Evolutionary conservation across 1,140 invertebrate genomes (phyloP).

Genomic region (Macrostomum lignano): DNA sequence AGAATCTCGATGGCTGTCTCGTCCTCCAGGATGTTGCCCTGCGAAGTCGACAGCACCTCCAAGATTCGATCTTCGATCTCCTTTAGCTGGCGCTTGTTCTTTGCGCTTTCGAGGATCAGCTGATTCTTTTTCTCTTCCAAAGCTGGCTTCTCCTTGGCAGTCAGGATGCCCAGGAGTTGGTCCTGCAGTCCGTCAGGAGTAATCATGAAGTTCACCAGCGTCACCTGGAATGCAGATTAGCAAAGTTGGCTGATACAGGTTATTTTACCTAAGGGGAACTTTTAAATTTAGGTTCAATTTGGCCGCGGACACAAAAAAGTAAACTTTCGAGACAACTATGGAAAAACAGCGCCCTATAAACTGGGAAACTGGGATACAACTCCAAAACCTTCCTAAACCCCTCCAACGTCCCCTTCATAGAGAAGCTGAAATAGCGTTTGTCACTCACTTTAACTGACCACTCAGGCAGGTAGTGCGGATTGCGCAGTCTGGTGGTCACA

Average conservation of each 20-base stretch:
- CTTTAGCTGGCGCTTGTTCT: conserved; percentile 56
- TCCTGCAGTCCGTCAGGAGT: conserved; percentile 25
- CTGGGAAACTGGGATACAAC: too few species aligned
- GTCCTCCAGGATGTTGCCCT: conserved; percentile 71
- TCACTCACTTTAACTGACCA: conserved; percentile 22
- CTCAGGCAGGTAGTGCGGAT: conserved; percentile 27
- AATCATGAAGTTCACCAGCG: conserved; percentile 26
- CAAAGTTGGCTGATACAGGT: not conserved
- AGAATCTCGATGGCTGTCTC: conserved; percentile 71
- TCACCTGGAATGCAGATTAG: conserved; percentile 12
- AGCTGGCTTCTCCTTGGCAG: conserved; percentile 25
- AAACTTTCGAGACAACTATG: too few species aligned
- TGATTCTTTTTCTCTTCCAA: conserved; percentile 69
- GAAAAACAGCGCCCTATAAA: too few species aligned
- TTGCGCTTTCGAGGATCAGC: conserved; percentile 56
- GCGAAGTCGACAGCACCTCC: conserved; percentile 41
- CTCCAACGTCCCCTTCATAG: too few species aligned
- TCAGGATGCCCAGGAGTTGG: conserved; percentile 25
- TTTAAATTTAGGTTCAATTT: too few species aligned
- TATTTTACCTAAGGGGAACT: too few species aligned
- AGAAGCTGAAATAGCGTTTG: too few species aligned
- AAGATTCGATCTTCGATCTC: conserved; percentile 80
- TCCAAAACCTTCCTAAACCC: too few species aligned
- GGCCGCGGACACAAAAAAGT: too few species aligned
- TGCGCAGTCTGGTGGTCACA: conserved; percentile 23